Evolutionary conservation across 2,113 vertebrate genomes (phyloP).

Genomic region (Rhodinocichla rosea): DNA sequence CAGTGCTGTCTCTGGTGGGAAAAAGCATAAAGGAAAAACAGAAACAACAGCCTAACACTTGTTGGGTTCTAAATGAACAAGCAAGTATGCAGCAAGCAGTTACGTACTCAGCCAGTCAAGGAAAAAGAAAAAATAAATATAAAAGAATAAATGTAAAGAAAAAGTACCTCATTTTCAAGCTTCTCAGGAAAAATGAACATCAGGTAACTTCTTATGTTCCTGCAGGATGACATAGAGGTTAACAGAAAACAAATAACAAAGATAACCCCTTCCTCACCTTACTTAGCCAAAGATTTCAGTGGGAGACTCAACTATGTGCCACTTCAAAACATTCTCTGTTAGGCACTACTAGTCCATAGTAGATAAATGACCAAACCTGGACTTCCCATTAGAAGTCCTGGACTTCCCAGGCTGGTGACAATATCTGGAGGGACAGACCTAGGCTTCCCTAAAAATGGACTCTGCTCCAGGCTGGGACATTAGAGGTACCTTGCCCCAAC

Average conservation of each 20-base stretch:
- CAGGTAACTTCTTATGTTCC: neutral
- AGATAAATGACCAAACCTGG: neutral
- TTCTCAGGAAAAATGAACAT: neutral
- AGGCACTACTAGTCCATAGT: neutral
- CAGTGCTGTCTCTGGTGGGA: neutral
- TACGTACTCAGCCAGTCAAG: neutral
- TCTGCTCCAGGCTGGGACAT: neutral
- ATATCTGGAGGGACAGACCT: neutral
- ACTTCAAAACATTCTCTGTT: neutral
- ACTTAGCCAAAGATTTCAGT: neutral
- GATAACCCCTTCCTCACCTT: neutral
- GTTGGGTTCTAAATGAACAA: neutral
- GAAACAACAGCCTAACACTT: neutral
- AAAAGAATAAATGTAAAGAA: too few species aligned
- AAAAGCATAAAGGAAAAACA: too few species aligned
- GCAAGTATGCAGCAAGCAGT: neutral
- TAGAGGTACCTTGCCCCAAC: neutral
- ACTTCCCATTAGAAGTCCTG: neutral
- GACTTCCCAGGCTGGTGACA: neutral
- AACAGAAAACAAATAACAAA: neutral
- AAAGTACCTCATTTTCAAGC: neutral
- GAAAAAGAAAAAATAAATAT: too few species aligned
- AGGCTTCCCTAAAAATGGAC: neutral
- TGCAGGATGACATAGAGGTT: neutral
- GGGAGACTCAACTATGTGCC: neutral